Evolutionary conservation across 2,797 vertebrate genomes (phyloP), one percentile per base, ranked within the genome.

Genomic region (Coracias cyanogaster): DNA sequence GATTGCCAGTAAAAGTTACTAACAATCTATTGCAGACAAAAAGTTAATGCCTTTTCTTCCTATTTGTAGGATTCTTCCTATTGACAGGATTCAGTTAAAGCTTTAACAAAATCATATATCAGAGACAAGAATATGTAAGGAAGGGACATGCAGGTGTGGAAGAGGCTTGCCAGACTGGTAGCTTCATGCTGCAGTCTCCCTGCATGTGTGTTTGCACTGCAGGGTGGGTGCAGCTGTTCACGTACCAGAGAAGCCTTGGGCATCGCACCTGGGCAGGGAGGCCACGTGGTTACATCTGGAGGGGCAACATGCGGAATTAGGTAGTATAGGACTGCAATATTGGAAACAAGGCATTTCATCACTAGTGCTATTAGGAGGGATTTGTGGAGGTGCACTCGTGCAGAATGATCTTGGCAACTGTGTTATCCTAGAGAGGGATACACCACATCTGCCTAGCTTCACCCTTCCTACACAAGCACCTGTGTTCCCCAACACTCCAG

Each of bases 191-290:
- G 62, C 35, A 14, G 25, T 65, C 22, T 52, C 20, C 26, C 39
- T 46, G 25, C 22, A 5, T 4, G 2, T 0, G 0, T n/a, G 51
- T 3, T 18, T 55, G 25, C 12, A 8, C 16, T 35, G 15, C 43
- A 60, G 55, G 33, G 20, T 54, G 45, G 45, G 54, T 93, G 66
- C 49, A 43, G 26, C 37, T 39, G 6, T 45, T 48, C n/a, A 5
- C 5, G 1, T 12, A 7, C 18, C 21, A 31, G 70, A 46, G 51
- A 20, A 77, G 43, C 9, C 9, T 25, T 13, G 16, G 5, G 12
- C 33, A 15, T 61, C 0, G 0, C 13, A 3, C 20, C 15, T 15
- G 69, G 64, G 26, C 35, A 54, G 35, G 51, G 33, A 55, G 12
- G 10, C 21, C 6, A 33, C 12, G 1, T 5, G 2, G 39, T 66